Base-by-base conservation (phyloP, 2,888 invertebrate species). In the Andrena dorsata region DNA sequence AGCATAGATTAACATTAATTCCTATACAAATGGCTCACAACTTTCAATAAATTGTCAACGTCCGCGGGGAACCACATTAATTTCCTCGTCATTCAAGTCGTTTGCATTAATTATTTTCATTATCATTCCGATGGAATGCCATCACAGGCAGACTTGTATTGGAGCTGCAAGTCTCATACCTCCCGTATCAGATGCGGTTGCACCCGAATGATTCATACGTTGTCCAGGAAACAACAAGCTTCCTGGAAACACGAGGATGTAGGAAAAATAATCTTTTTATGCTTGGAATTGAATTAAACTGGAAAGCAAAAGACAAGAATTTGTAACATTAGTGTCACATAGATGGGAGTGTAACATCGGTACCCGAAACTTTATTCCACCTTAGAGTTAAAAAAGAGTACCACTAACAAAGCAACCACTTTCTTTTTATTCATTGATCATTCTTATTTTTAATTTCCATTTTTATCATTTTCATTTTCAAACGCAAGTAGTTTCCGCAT, bases 41-140 rank as follows among this genome's bases (percentile, higher is more conserved):
- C 56, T 73, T 73, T 76, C 64, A 72, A 76, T 76, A 58, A 73
- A 73, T 32, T 32, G 26, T 76, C 58, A 76, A 73, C 56, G 76
- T 16, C 56, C 64, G n/a, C 74, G n/a, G 1, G 56, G 30, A 60
- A 70, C 30, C 41, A 10, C 51, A 69, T 41, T 63, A 63, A 70
- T 63, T 76, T 53, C 28, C 20, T 30, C 71, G 28, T 63, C 30
- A 32, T 13, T 30, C 13, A 63, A 61, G 53, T 53, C 71, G 56
- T 76, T 71, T 63, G 32, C 49, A 7, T 68, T 60, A 60, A 75
- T 75, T 60, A 75, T 58, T 41, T 41, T 41, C 6, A 13, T 63
- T 41, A 16, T 41, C 41, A 23, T 20, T 56, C 23, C 20, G 41
- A n/a, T 13, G 30, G 20, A 32, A 32, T n/a, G 60, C n/a, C n/a